These are phyloP conservation scores for Corythornis madagascariensis DNA, from an alignment of 2,113 vertebrate genomes.

Conservation along the genomic window DNA sequence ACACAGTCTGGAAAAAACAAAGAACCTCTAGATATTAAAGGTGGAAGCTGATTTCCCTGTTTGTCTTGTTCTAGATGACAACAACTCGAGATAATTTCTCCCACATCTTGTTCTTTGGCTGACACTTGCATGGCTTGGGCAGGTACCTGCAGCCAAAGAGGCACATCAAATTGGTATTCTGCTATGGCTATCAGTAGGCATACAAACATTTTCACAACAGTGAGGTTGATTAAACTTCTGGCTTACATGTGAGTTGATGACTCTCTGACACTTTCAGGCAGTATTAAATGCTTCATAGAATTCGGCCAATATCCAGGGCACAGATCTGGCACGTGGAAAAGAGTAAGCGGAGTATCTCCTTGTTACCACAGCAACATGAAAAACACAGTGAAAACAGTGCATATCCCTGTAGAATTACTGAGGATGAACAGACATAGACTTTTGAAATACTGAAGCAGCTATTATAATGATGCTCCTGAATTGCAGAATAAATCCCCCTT, in stretches of 20 bases:
- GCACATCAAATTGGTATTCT: background rate
- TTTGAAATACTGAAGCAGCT: slow-evolving; percentile 29
- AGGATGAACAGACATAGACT: slow-evolving; percentile 44
- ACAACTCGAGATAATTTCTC: background rate
- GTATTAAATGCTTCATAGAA: background rate
- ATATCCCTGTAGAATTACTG: slow-evolving; percentile 42
- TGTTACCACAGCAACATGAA: slow-evolving; percentile 33
- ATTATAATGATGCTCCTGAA: background rate
- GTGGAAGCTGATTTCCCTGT: background rate
- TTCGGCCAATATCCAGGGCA: slow-evolving; percentile 12
- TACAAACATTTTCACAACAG: background rate
- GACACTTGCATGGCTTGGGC: background rate
- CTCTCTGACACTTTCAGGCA: background rate
- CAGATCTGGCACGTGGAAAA: slow-evolving; percentile 16
- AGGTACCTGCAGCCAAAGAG: background rate
- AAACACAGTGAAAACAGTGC: slow-evolving; percentile 51
- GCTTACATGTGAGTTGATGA: background rate
- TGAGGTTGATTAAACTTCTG: background rate
- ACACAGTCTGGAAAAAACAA: background rate
- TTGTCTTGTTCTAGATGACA: background rate
- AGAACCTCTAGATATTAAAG: background rate
- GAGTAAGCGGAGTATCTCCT: slow-evolving; percentile 21
- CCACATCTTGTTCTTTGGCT: background rate
- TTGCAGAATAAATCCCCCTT: slow-evolving; percentile 21
- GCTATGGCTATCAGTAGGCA: background rate